Evolutionary conservation across 1,140 invertebrate genomes (phyloP), one percentile per base, ranked within the genome.

Genomic region (Riptortus pedestris): DNA sequence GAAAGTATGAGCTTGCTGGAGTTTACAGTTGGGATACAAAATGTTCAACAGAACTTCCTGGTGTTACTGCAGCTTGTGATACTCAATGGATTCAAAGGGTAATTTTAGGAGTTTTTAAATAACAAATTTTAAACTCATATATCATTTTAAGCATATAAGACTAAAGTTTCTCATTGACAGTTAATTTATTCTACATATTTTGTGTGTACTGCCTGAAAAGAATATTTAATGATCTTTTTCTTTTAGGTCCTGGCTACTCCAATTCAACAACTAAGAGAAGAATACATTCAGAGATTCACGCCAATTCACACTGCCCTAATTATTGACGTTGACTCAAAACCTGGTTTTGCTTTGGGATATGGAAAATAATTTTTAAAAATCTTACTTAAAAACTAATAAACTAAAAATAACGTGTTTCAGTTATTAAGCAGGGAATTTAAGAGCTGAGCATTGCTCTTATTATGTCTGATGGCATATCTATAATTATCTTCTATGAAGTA

Each of bases 1-100:
- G 81, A 4, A 77, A 75, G 65, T 87, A 85, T 66, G 81, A 83
- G 14, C 75, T 91, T n/a, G 76, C 80, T 67, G 88, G 87, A 57
- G 76, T 90, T 67, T 88, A 85, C 73, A 84, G 82, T 43, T 86
- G 83, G 76, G 87, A 89, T 65, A 83, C 84, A 16, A 85, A 84
- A 72, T 73, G 72, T 52, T 57, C 62, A 12, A 51, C 63, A 4
- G 52, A 60, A 9, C 65, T 76, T 26, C 77, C 78, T 18, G 71
- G 71, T 9, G 76, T 74, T 24, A 74, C 76, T 43, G 57, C 75
- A 2, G 62, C 71, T 0, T 70, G 75, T n/a, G 76, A 77, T 33
- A 65, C 70, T 31, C 22, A 65, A 9, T 78, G 77, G 77, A 58
- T 77, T 1, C 71, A 72, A 24, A 66, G 71, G 38, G 70, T 71